A percentile compares a stretch with the other conserved stretches of the same genome.
Evolutionary conservation across 1,140 invertebrate species (phyloP).

Genomic region (Thalassaphorura encarpata): DNA sequence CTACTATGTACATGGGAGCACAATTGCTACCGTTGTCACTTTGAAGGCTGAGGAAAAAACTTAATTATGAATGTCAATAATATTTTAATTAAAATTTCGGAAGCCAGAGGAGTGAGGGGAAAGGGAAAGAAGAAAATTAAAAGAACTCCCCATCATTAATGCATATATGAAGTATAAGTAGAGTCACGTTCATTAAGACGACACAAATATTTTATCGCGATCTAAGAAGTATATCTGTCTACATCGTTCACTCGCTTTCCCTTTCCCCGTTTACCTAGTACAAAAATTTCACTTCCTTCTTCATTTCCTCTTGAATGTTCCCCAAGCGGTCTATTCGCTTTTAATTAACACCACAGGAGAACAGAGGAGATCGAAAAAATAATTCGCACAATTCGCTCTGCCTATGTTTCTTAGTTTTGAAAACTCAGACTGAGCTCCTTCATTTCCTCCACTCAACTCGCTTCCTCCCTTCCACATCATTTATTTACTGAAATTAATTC

Average conservation of each 20-base stretch:
- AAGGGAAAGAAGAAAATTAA: constrained; percentile 24
- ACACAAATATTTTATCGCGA: constrained; percentile 31
- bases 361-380: constrained; percentile 26
- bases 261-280: not conserved
- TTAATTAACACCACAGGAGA: constrained; percentile 29
- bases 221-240: constrained; percentile 18
- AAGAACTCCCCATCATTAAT: constrained; percentile 28
- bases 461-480: too few relatives aligned
- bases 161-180: constrained; percentile 29
- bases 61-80: constrained; percentile 33
- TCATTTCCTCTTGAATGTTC: constrained; percentile 27
- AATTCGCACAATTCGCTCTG: too few relatives aligned
- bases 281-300: constrained; percentile 18
- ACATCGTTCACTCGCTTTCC: not conserved
- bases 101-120: constrained; percentile 13
- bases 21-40: too few relatives aligned
- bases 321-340: constrained; percentile 28
- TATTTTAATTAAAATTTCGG: constrained; percentile 32
- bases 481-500: too few relatives aligned
- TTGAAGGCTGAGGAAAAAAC: constrained; percentile 27
- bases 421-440: too few relatives aligned
- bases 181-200: constrained; percentile 33
- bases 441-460: too few relatives aligned
- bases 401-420: too few relatives aligned
- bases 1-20: too few relatives aligned